A percentile compares a stretch with the other conserved stretches of the same genome.
phyloP scores from a whole-genome alignment of 2,797 vertebrate genomes.

The Anableps anableps region DNA sequence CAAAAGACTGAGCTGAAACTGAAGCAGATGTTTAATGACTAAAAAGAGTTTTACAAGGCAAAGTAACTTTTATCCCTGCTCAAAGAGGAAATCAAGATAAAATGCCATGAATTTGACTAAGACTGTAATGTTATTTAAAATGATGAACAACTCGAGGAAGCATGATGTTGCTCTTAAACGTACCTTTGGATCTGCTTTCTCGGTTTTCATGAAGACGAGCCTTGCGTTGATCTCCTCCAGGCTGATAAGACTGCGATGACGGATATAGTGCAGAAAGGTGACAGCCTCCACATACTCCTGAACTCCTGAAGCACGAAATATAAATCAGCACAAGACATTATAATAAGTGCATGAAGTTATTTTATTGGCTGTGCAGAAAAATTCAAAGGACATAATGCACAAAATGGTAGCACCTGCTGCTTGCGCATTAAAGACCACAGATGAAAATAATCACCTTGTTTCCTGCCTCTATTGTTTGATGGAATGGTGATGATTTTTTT shows the following conservation, averaged over 20 bases:
- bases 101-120: background rate
- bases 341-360: background rate
- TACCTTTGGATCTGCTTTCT: constrained; percentile 43
- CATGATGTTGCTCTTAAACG: background rate
- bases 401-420: constrained; percentile 17
- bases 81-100: background rate
- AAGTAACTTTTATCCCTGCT: background rate
- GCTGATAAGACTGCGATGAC: constrained; percentile 91
- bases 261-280: constrained; percentile 96
- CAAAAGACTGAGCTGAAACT: too few species aligned
- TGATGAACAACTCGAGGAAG: background rate
- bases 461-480: constrained; percentile 55
- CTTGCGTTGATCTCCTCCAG: constrained; percentile 94
- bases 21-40: too few species aligned
- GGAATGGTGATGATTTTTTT: constrained; percentile 40
- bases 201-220: constrained; percentile 86
- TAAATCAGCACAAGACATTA: background rate
- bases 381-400: background rate
- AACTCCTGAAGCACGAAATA: constrained; percentile 82
- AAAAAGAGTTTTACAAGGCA: too few species aligned
- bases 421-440: constrained; percentile 49
- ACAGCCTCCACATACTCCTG: constrained; percentile 97
- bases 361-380: constrained; percentile 6
- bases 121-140: background rate
- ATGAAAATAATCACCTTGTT: constrained; percentile 61